Evolutionary conservation across 2,113 vertebrate genomes (phyloP).

Genomic region (Misgurnus anguillicaudatus): DNA sequence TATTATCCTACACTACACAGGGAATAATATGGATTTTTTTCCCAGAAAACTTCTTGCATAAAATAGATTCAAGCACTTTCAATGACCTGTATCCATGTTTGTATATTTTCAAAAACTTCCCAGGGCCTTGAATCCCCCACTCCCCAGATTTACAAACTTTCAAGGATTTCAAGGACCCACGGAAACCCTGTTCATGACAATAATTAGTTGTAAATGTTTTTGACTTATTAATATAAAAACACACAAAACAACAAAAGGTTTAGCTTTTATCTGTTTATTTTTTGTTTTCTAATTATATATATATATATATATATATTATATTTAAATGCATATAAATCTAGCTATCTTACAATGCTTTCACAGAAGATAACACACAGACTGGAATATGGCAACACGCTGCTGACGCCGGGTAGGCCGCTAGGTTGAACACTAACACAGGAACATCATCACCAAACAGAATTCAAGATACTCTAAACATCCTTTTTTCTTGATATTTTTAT

Average conservation of each 20-base stretch:
- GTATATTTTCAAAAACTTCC: too few relatives aligned
- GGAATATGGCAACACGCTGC: constrained; percentile 61
- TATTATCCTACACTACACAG: too few relatives aligned
- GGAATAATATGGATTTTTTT: too few relatives aligned
- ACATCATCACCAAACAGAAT: constrained; percentile 41
- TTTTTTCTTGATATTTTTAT: background rate
- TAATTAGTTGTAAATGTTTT: too few relatives aligned
- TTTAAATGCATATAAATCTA: constrained; percentile 67
- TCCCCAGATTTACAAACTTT: too few relatives aligned
- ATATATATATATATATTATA: constrained; percentile 68
- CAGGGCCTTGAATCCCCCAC: too few relatives aligned
- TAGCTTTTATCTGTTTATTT: constrained; percentile 52
- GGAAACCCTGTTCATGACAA: too few relatives aligned
- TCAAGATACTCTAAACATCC: background rate
- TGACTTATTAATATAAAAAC: too few relatives aligned
- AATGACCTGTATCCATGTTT: too few relatives aligned
- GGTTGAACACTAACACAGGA: constrained; percentile 45
- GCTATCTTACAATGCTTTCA: constrained; percentile 66
- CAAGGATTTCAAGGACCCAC: too few relatives aligned
- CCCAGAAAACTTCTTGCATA: too few relatives aligned
- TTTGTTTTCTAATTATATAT: constrained; percentile 44
- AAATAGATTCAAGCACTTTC: too few relatives aligned
- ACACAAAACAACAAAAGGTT: background rate
- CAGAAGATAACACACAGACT: constrained; percentile 62
- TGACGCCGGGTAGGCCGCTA: constrained; percentile 61